A percentile compares a stretch with the other conserved stretches of the same genome.
Evolutionary conservation across 2,888 invertebrate genomes (phyloP).

Genomic region (Diploptera punctata): DNA sequence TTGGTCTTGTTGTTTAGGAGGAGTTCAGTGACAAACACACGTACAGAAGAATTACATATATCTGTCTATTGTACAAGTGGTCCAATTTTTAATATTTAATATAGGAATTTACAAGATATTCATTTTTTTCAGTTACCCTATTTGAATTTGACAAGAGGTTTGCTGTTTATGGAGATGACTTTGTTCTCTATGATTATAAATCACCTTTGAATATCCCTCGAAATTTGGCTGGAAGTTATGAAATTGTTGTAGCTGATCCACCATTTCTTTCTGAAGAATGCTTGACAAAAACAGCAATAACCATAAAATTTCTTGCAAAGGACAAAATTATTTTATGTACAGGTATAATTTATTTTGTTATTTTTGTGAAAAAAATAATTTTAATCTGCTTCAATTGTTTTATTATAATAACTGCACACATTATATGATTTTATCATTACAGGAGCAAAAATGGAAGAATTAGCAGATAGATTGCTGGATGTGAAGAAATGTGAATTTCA

Average conservation of each 20-base stretch:
- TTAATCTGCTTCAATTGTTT: too few species aligned
- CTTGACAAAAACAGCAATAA: constrained; percentile 79
- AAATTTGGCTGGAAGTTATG: constrained; percentile 67
- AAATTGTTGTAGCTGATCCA: constrained; percentile 91
- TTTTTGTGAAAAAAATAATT: too few species aligned
- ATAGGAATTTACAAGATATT: too few species aligned
- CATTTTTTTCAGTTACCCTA: constrained; percentile 68
- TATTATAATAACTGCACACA: neutral
- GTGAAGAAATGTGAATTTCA: constrained; percentile 72
- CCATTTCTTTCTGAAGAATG: constrained; percentile 96
- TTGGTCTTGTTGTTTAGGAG: too few species aligned
- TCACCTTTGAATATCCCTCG: constrained; percentile 70
- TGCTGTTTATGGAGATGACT: constrained; percentile 77
- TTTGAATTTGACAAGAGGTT: constrained; percentile 91
- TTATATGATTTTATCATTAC: constrained; percentile 46
- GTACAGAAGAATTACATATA: too few species aligned
- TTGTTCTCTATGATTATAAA: constrained; percentile 88
- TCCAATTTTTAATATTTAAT: too few species aligned
- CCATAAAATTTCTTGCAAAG: constrained; percentile 76
- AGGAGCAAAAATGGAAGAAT: constrained; percentile 79
- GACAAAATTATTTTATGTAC: constrained; percentile 87
- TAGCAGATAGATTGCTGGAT: constrained; percentile 67
- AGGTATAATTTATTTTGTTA: too few species aligned
- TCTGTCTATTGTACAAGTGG: too few species aligned
- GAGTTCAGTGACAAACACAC: too few species aligned